A percentile compares a stretch with the other conserved stretches of the same genome.
Conservation (phyloP, 2,113 vertebrate species). For the Gallinago media region DNA sequence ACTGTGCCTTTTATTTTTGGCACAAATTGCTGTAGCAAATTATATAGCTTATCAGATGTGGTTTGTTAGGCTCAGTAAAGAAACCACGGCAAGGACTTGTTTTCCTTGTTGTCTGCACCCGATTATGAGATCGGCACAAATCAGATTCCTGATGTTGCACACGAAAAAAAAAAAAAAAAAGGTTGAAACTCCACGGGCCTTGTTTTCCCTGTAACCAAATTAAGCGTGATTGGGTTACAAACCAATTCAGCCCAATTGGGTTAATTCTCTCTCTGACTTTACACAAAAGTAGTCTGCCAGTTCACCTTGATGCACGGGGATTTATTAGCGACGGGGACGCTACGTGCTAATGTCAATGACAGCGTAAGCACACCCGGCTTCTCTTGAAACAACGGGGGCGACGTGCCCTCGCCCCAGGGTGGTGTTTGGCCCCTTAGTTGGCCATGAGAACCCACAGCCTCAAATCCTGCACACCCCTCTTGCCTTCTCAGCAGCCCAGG, state of each 20-base stretch:
- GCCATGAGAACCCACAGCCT: background rate
- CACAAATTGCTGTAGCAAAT: constrained; percentile 82
- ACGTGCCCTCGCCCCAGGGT: background rate
- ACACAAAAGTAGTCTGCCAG: background rate
- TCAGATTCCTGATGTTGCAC: constrained; percentile 68
- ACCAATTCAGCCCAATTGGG: constrained; percentile 21
- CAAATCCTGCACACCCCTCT: background rate
- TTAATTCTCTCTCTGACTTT: constrained; percentile 17
- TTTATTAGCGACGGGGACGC: background rate
- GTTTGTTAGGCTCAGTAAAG: constrained; percentile 75
- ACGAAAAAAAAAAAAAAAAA: constrained; percentile 61
- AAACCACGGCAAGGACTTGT: constrained; percentile 77
- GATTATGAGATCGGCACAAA: constrained; percentile 73
- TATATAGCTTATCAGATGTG: constrained; percentile 84
- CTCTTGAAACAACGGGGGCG: background rate
- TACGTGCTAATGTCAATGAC: background rate
- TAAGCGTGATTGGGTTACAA: constrained; percentile 48
- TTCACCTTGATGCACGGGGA: background rate
- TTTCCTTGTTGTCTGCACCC: constrained; percentile 75
- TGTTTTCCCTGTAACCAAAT: constrained; percentile 57
- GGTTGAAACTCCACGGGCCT: constrained; percentile 48
- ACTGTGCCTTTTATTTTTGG: constrained; percentile 82
- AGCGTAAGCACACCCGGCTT: background rate
- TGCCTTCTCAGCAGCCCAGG: background rate
- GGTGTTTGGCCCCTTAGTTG: background rate